These are phyloP conservation scores for Trileptium ribeirensis DNA, from an alignment of 2,888 invertebrate genomes.

Conservation along the genomic window DNA sequence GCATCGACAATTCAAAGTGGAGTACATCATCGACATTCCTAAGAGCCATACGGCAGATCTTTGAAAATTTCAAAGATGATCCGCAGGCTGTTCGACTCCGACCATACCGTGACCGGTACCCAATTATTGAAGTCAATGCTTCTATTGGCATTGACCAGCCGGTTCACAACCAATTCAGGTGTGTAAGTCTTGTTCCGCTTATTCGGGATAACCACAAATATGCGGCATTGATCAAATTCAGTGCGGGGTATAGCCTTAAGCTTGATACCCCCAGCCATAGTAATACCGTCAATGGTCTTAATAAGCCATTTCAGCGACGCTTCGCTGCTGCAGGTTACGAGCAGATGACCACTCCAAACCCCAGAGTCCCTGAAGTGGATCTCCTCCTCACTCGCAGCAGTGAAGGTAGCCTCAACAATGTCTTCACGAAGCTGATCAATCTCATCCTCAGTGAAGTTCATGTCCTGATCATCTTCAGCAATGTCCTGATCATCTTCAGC, in stretches of 20 bases:
- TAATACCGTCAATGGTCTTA: neutral
- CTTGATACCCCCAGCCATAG: neutral
- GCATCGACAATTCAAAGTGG: too few relatives aligned
- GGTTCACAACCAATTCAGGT: neutral
- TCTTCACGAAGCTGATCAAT: neutral
- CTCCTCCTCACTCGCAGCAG: too few relatives aligned
- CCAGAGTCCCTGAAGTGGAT: neutral
- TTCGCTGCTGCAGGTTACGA: neutral
- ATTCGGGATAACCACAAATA: neutral
- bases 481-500: neutral
- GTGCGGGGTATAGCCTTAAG: neutral
- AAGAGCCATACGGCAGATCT: too few relatives aligned
- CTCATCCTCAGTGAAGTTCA: neutral
- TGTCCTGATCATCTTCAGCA: neutral
- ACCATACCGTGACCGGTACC: too few relatives aligned
- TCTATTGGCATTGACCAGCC: neutral
- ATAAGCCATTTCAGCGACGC: neutral
- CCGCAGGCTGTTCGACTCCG: too few relatives aligned
- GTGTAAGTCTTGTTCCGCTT: neutral
- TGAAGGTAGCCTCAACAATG: too few relatives aligned
- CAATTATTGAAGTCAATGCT: neutral
- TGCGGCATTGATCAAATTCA: neutral
- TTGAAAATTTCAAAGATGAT: too few relatives aligned
- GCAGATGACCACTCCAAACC: neutral
- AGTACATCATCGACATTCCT: too few relatives aligned